Evolutionary conservation across 2,113 vertebrate species (phyloP).

Genomic region (Ctenodactylus gundi): DNA sequence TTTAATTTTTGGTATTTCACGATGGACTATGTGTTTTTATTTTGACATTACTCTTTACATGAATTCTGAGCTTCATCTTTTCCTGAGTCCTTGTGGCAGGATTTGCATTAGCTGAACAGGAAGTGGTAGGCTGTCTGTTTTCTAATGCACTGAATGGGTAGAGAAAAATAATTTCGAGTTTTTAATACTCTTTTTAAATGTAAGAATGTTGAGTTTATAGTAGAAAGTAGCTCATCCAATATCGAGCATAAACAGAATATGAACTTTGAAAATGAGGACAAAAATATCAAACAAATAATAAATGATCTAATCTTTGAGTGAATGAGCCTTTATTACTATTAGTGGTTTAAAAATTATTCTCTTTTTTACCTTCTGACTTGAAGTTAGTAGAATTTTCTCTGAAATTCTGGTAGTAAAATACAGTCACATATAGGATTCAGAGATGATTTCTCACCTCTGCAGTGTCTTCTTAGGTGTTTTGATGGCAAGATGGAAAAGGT

Average conservation of each 20-base stretch:
- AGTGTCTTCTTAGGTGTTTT: slow-evolving; percentile 4
- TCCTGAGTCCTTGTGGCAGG: background rate
- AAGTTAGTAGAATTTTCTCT: background rate
- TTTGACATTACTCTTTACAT: background rate
- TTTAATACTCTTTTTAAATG: background rate
- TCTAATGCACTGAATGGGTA: background rate
- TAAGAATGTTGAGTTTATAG: too few species aligned
- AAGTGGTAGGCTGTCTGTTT: background rate
- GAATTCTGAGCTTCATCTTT: background rate
- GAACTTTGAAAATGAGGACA: background rate
- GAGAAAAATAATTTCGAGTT: background rate
- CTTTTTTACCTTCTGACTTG: background rate
- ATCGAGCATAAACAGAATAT: background rate
- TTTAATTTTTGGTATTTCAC: background rate
- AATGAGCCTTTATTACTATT: background rate
- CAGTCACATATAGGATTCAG: background rate
- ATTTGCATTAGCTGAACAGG: background rate
- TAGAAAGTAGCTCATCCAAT: background rate
- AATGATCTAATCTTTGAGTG: background rate
- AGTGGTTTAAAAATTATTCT: background rate
- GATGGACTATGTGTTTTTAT: background rate
- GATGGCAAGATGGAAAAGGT: background rate
- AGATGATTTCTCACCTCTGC: background rate
- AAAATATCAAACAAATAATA: background rate
- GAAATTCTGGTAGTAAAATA: background rate